These are phyloP conservation scores for Oscheius myriophilus DNA, from an alignment of 2,888 invertebrate genomes.

Conservation along the genomic window DNA sequence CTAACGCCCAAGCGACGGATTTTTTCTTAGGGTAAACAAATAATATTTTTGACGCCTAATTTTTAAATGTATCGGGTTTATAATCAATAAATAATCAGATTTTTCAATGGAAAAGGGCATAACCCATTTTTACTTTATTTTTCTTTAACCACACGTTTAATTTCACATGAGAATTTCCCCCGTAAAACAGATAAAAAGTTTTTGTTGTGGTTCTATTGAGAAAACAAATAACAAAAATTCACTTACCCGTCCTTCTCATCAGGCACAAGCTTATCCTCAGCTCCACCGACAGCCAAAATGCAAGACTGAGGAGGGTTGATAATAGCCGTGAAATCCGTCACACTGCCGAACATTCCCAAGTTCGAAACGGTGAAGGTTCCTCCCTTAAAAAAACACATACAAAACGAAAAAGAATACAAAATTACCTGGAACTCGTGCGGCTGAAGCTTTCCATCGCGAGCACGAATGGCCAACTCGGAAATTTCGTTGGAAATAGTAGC, in stretches of 20 bases:
- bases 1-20: too few species aligned
- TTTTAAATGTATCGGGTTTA: too few species aligned
- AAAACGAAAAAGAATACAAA: neutral
- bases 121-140: too few species aligned
- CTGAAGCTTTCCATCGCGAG: conserved; percentile 76
- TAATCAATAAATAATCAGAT: too few species aligned
- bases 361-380: conserved; percentile 77
- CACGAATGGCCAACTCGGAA: conserved; percentile 57
- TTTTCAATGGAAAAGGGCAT: too few species aligned
- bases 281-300: conserved; percentile 78
- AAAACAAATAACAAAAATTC: neutral
- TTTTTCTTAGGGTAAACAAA: too few species aligned
- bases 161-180: too few species aligned
- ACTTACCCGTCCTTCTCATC: conserved; percentile 60
- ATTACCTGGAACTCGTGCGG: conserved; percentile 77
- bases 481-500: conserved; percentile 66
- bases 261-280: conserved; percentile 64
- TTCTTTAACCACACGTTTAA: too few species aligned
- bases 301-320: conserved; percentile 81
- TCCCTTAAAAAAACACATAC: conserved; percentile 72
- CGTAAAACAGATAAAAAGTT: too few species aligned
- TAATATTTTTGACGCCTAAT: too few species aligned
- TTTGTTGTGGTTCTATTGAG: neutral
- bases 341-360: conserved; percentile 78
- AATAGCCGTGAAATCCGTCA: conserved; percentile 78